Evolutionary conservation across 2,113 vertebrate genomes (phyloP).

Genomic region (Scortum barcoo): DNA sequence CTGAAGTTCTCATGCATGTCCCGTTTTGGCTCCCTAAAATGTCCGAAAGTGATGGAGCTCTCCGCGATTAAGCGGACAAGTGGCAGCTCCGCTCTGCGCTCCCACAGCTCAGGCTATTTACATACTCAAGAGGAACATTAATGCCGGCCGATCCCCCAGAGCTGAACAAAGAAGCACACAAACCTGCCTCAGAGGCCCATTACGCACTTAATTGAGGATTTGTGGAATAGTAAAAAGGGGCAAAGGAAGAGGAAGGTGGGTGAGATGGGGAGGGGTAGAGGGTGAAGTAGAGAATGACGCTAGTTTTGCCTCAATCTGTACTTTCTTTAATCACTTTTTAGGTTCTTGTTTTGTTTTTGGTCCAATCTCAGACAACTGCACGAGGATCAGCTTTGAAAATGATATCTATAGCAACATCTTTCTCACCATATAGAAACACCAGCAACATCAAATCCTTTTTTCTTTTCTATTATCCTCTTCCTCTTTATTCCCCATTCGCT

Average conservation of each 20-base stretch:
- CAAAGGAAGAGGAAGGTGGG: slow-evolving; percentile 57
- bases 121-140: slow-evolving; percentile 83
- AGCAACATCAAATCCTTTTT: slow-evolving; percentile 41
- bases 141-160: slow-evolving; percentile 72
- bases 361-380: not conserved
- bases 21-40: slow-evolving; percentile 69
- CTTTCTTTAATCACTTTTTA: not conserved
- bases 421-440: slow-evolving; percentile 35
- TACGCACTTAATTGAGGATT: slow-evolving; percentile 80
- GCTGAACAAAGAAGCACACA: slow-evolving; percentile 82
- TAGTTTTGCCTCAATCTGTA: slow-evolving; percentile 3
- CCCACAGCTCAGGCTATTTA: slow-evolving; percentile 83
- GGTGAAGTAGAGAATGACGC: slow-evolving; percentile 28
- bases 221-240: slow-evolving; percentile 70
- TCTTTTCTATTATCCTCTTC: slow-evolving; percentile 1
- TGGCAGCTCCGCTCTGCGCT: slow-evolving; percentile 79
- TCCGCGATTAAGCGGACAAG: slow-evolving; percentile 78
- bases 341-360: not conserved
- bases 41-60: slow-evolving; percentile 82
- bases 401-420: slow-evolving; percentile 13
- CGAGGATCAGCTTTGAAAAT: slow-evolving; percentile 10
- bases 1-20: slow-evolving; percentile 82
- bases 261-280: slow-evolving; percentile 31
- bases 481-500: slow-evolving; percentile 24
- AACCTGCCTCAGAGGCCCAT: slow-evolving; percentile 79